Evolutionary conservation across 37 sponge, comb jelly and placozoan species (phyloP).

Genomic region (Chondrilla cf. caribensis): DNA sequence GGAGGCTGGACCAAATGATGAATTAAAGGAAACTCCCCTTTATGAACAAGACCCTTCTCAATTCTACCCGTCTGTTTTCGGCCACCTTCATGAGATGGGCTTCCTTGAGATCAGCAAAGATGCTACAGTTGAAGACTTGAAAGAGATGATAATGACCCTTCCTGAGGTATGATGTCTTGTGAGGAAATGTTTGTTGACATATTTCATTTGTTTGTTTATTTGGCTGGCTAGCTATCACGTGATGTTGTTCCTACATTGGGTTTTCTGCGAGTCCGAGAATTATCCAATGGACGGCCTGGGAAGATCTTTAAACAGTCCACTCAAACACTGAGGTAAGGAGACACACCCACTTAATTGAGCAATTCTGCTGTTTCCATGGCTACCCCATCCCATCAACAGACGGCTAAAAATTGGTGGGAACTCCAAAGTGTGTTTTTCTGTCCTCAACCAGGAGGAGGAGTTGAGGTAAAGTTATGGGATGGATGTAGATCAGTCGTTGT

Average conservation of each 20-base stretch:
- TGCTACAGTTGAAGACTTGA: slow-evolving; percentile 66
- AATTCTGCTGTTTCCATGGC: not conserved
- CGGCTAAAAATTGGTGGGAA: slow-evolving; percentile 35
- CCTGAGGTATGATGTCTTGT: slow-evolving; percentile 55
- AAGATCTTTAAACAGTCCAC: slow-evolving; percentile 47
- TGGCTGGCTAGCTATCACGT: no score
- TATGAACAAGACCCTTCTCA: slow-evolving; percentile 37
- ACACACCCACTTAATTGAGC: no score
- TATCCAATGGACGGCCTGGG: slow-evolving; percentile 46
- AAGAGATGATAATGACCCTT: slow-evolving; percentile 54
- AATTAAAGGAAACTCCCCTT: slow-evolving; percentile 36
- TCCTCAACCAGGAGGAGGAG: slow-evolving; percentile 39
- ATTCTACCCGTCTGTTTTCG: slow-evolving; percentile 47
- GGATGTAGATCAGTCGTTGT: not conserved
- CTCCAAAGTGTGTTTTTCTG: slow-evolving; percentile 24
- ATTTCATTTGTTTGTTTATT: no score
- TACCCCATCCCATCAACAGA: not conserved
- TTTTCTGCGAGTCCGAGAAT: slow-evolving; percentile 56
- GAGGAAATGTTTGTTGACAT: no score
- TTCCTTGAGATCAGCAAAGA: slow-evolving; percentile 49
- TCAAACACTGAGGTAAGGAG: slow-evolving; percentile 51
- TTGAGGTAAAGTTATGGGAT: slow-evolving; percentile 21
- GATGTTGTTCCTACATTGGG: slow-evolving; percentile 25
- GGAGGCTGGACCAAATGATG: not conserved
- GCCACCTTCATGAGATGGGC: slow-evolving; percentile 31